phyloP scores from a whole-genome alignment of 2,888 invertebrate species.

The Idaea aversata region DNA sequence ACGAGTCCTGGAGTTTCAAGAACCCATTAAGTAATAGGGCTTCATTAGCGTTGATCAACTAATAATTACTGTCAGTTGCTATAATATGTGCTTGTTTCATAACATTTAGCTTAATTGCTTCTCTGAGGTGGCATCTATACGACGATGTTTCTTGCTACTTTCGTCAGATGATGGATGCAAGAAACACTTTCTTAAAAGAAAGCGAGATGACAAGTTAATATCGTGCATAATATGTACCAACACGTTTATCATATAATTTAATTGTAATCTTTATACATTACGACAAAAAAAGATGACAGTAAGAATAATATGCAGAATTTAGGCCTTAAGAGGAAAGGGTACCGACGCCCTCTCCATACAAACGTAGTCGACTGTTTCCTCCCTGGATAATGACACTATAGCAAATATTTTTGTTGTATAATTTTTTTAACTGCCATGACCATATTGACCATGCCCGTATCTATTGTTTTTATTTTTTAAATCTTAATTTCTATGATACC shows the following conservation, averaged over 20 bases:
- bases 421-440: no score
- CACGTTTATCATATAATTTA: not conserved
- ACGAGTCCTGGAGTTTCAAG: not conserved
- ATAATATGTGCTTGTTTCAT: not conserved
- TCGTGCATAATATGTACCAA: not conserved
- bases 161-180: not conserved
- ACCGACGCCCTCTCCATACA: no score
- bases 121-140: not conserved
- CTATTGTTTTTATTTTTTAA: no score
- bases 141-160: not conserved
- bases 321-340: no score
- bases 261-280: not conserved
- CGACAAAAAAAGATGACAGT: not conserved
- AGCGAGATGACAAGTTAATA: not conserved
- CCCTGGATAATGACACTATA: no score
- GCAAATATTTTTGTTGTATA: no score
- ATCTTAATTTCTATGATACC: no score
- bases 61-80: not conserved
- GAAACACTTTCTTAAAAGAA: not conserved
- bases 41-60: not conserved
- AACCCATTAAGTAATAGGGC: not conserved
- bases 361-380: no score
- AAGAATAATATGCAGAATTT: no score
- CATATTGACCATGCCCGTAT: no score
- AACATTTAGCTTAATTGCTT: not conserved